Conservation (phyloP, 2,888 invertebrate genomes). For the Asteroscopus sphinx region DNA sequence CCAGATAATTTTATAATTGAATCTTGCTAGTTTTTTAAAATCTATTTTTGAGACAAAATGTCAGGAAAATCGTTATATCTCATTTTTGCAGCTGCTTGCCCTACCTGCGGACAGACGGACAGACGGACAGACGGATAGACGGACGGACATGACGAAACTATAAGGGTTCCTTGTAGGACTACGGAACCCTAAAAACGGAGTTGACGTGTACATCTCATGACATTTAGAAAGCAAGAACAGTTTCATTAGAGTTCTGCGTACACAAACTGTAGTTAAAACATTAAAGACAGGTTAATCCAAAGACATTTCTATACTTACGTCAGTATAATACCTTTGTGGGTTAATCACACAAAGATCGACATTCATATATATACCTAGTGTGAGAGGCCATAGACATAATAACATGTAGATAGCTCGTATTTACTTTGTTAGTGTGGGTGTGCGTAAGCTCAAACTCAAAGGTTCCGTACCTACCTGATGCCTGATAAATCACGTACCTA, state of each 20-base stretch:
- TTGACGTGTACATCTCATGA: slow-evolving; percentile 2
- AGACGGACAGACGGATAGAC: too few species aligned
- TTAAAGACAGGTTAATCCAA: slow-evolving; percentile 39
- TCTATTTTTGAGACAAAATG: too few species aligned
- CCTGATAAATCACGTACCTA: slow-evolving; percentile 41
- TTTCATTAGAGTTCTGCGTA: slow-evolving; percentile 21
- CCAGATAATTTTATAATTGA: too few species aligned
- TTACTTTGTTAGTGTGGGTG: not conserved
- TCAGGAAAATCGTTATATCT: not conserved
- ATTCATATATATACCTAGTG: slow-evolving; percentile 19
- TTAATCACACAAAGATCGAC: slow-evolving; percentile 21
- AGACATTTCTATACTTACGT: too few species aligned
- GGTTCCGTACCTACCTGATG: slow-evolving; percentile 13
- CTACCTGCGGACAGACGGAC: too few species aligned
- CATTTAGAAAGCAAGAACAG: slow-evolving; percentile 26
- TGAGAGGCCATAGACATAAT: slow-evolving; percentile 3
- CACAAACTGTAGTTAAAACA: slow-evolving; percentile 33
- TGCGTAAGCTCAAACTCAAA: slow-evolving; percentile 6
- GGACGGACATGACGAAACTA: too few species aligned
- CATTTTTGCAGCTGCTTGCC: not conserved
- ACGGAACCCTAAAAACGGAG: too few species aligned
- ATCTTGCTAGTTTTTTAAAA: too few species aligned
- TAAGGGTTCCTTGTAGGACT: too few species aligned
- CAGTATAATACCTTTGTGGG: too few species aligned
- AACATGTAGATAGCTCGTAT: not conserved